Conservation (phyloP, 2,797 vertebrate species). For the Simalia tracyae region DNA sequence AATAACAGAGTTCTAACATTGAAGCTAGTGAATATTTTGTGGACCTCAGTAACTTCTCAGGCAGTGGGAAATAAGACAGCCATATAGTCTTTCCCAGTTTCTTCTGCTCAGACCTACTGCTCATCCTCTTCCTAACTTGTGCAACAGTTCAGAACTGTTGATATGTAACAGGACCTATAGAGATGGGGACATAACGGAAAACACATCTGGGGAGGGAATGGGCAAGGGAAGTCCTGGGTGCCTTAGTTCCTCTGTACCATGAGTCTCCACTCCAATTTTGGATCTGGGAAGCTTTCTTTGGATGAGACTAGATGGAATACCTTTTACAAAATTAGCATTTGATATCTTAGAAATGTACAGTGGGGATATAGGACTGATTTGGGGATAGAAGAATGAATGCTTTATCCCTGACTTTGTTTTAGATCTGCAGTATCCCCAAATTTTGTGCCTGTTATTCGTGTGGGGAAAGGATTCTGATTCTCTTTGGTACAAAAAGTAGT, state of each 20-base stretch:
- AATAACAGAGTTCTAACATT: slow-evolving; percentile 12
- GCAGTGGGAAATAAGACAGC: neutral
- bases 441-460: neutral
- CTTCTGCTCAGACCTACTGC: neutral
- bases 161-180: neutral
- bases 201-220: neutral
- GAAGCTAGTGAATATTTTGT: neutral
- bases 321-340: neutral
- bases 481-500: neutral
- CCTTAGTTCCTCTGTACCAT: neutral
- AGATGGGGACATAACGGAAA: neutral
- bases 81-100: neutral
- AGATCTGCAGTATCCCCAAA: neutral
- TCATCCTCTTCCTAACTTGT: neutral
- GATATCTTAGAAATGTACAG: neutral
- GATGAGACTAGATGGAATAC: neutral
- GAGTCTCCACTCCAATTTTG: neutral
- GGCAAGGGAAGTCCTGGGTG: neutral
- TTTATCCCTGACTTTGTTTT: neutral
- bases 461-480: neutral
- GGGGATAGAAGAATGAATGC: neutral
- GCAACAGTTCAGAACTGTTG: neutral
- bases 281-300: neutral
- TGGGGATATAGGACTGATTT: neutral
- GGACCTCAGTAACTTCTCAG: neutral